Percentiles rank a stretch among this genome's conserved stretches.
Conservation (phyloP, 1,140 invertebrate species). For the Arctopsyche grandis region DNA sequence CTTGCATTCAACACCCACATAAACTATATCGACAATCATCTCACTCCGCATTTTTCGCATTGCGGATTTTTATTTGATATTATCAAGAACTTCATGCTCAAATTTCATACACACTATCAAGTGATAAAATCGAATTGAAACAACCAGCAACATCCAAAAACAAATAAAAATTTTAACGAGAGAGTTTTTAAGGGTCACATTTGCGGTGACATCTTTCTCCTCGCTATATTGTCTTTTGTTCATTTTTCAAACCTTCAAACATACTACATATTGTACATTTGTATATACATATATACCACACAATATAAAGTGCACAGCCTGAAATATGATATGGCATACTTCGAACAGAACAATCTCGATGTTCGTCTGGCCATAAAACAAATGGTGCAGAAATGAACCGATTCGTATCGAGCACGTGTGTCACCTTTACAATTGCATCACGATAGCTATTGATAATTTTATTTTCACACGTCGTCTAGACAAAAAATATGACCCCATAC, state of each 20-base stretch:
- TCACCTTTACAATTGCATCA: too few relatives aligned
- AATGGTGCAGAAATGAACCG: too few relatives aligned
- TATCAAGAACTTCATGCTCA: too few relatives aligned
- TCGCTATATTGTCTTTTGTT: conserved; percentile 7
- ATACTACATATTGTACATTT: too few relatives aligned
- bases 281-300: neutral
- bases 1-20: neutral
- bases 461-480: neutral
- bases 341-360: neutral
- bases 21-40: neutral
- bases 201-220: neutral
- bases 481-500: neutral
- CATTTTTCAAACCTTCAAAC: conserved; percentile 15
- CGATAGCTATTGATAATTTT: too few relatives aligned
- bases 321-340: conserved; percentile 9
- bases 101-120: neutral
- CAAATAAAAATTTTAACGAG: conserved; percentile 15
- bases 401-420: too few relatives aligned
- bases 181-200: conserved; percentile 15
- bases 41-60: too few relatives aligned
- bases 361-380: neutral
- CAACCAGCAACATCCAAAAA: neutral
- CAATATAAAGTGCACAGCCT: neutral
- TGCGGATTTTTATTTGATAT: too few relatives aligned
- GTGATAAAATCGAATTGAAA: neutral